phyloP scores from a whole-genome alignment of 2,113 vertebrate species.

The Anguilla japonica region DNA sequence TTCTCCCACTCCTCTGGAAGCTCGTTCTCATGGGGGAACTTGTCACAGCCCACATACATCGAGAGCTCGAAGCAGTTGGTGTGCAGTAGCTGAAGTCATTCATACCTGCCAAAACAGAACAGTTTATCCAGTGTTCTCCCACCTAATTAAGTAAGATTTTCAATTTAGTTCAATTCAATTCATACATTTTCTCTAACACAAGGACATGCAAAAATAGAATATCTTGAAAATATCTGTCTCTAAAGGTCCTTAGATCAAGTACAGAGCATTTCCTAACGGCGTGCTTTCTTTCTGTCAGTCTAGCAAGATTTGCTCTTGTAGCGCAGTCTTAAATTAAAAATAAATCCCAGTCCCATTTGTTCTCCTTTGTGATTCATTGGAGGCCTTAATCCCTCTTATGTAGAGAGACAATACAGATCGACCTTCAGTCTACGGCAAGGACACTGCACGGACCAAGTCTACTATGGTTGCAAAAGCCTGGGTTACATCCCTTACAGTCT shows the following conservation, averaged over 20 bases:
- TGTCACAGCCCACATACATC: slow-evolving; percentile 95
- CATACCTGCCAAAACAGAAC: slow-evolving; percentile 77
- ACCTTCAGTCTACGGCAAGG: background rate
- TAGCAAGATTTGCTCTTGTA: background rate
- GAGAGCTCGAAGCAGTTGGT: slow-evolving; percentile 98
- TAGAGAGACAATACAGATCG: background rate
- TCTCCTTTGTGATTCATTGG: background rate
- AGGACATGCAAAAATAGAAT: background rate
- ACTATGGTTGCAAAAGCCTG: too few relatives aligned
- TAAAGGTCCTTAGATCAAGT: background rate
- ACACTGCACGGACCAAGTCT: background rate
- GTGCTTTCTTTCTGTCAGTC: background rate
- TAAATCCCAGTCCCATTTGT: background rate
- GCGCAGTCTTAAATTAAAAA: background rate
- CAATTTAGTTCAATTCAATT: background rate
- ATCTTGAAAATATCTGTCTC: background rate
- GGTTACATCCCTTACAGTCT: background rate
- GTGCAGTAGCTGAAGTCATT: slow-evolving; percentile 98
- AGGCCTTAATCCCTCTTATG: background rate
- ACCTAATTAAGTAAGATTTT: background rate
- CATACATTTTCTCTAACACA: too few relatives aligned
- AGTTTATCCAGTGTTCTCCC: background rate
- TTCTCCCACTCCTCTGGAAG: slow-evolving; percentile 96
- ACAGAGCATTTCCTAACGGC: background rate
- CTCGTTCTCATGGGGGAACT: slow-evolving; percentile 90